Conservation (phyloP, 2,113 vertebrate species). For the Silurus asotus region DNA sequence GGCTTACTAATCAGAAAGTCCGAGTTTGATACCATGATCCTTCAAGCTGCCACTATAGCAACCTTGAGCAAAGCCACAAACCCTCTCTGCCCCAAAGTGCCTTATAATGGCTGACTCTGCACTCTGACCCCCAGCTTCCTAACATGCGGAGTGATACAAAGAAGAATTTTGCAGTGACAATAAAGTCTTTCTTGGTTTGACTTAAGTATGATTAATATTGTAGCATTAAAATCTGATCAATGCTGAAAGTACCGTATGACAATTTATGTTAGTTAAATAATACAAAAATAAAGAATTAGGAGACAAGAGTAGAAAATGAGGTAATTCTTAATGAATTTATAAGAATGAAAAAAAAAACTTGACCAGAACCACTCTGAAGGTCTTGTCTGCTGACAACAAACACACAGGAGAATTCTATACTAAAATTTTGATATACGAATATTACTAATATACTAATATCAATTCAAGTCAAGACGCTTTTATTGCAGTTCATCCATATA, state of each 20-base stretch:
- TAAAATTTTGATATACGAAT: not conserved
- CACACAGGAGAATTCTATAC: not conserved
- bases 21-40: not conserved
- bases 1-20: conserved; percentile 9
- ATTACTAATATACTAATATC: too few species aligned
- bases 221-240: not conserved
- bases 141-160: not conserved
- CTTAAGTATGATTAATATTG: not conserved
- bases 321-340: not conserved
- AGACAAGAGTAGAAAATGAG: not conserved
- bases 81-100: not conserved
- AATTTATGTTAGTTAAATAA: not conserved
- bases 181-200: not conserved
- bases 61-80: conserved; percentile 6
- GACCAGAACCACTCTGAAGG: not conserved
- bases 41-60: not conserved
- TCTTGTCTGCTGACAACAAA: not conserved
- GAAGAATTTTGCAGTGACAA: not conserved
- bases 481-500: too few species aligned
- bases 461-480: too few species aligned
- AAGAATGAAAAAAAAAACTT: too few species aligned
- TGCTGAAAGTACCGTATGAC: not conserved
- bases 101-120: not conserved
- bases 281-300: not conserved
- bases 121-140: not conserved